Evolutionary conservation across 2,113 vertebrate species (phyloP).

Genomic region (Perca schrenkii): DNA sequence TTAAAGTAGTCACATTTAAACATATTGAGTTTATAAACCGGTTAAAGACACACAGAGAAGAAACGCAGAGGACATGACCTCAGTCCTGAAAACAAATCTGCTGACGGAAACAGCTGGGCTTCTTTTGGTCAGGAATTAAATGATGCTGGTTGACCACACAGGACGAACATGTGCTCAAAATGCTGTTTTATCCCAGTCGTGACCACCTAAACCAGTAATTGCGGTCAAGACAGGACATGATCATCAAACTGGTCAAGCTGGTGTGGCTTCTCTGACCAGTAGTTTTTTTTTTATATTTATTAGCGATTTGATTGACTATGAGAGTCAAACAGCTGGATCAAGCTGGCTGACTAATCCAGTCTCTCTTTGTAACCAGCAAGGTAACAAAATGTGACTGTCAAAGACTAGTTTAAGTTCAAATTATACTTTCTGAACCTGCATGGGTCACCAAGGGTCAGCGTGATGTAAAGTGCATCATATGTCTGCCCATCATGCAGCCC

Average conservation of each 20-base stretch:
- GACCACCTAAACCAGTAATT: constrained; percentile 18
- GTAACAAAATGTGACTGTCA: neutral
- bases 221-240: neutral
- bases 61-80: neutral
- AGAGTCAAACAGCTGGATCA: neutral
- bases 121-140: neutral
- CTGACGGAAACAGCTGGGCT: neutral
- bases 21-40: neutral
- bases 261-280: neutral
- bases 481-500: neutral
- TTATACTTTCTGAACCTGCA: no score
- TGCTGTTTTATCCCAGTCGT: neutral
- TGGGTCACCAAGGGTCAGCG: neutral
- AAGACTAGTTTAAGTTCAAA: no score
- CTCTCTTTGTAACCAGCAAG: neutral
- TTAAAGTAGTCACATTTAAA: neutral
- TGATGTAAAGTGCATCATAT: neutral
- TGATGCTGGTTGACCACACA: constrained; percentile 35
- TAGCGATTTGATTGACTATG: neutral
- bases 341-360: neutral
- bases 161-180: neutral
- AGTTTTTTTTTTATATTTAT: no score
- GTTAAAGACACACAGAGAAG: neutral
- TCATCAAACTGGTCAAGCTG: constrained; percentile 4
- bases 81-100: neutral